phyloP scores from a whole-genome alignment of 2,888 invertebrate species.

The Junonia oenone region DNA sequence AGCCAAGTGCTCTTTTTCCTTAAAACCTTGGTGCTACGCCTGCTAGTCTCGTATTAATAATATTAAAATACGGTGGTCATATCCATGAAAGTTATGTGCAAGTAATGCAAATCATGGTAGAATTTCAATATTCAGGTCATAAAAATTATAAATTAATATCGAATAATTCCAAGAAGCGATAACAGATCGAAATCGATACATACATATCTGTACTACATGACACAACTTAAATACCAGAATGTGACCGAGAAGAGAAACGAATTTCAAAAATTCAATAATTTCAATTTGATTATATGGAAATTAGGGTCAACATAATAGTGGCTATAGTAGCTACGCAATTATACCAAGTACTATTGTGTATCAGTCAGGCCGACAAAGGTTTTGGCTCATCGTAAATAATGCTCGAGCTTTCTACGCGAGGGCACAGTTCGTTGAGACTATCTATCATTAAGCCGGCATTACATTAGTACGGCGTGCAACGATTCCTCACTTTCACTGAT shows the following conservation, averaged over 20 bases:
- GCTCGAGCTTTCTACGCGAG: slow-evolving; percentile 56
- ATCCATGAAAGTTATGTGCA: no score
- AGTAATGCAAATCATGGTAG: background rate
- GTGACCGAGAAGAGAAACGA: background rate
- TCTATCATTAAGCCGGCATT: slow-evolving; percentile 64
- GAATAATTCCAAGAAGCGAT: background rate
- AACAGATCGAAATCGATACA: background rate
- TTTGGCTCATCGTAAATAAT: slow-evolving; percentile 38
- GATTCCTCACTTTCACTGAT: slow-evolving; percentile 70
- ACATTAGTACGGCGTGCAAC: slow-evolving; percentile 55
- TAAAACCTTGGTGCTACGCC: no score
- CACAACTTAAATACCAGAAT: background rate
- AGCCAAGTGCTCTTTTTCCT: no score
- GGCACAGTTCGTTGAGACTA: slow-evolving; percentile 39
- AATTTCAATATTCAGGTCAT: background rate
- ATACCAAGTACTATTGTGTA: slow-evolving; percentile 44
- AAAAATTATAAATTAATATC: background rate
- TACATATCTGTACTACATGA: background rate
- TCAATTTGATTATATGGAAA: background rate
- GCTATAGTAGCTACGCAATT: slow-evolving; percentile 7
- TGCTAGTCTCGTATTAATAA: no score
- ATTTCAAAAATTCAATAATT: background rate
- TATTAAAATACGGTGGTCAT: no score
- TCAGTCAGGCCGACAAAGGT: slow-evolving; percentile 54
- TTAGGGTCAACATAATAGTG: background rate